Evolutionary conservation across 35 echinoderm and acorn worm species (phyloP).

Genomic region (Strongylocentrotus purpuratus): DNA sequence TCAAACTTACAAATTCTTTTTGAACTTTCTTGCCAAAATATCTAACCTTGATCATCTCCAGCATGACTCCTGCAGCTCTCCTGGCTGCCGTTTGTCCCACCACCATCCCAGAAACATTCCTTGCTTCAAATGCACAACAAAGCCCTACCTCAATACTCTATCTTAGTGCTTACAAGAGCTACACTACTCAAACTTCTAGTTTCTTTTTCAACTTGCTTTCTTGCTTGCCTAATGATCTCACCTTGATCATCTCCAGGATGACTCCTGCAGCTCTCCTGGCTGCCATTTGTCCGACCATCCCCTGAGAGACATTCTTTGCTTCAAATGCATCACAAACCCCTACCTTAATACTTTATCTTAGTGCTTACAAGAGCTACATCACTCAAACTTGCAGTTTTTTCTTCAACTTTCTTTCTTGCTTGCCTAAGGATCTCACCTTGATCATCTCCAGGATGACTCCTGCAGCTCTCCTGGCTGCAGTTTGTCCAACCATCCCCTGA

Average conservation of each 20-base stretch:
- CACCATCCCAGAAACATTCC: slow-evolving; percentile 90
- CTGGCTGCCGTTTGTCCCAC: slow-evolving; percentile 84
- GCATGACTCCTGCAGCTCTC: slow-evolving; percentile 90
- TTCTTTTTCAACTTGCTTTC: too few relatives aligned
- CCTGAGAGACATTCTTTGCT: slow-evolving; percentile 81
- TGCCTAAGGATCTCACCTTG: slow-evolving; percentile 61
- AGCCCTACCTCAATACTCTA: too few relatives aligned
- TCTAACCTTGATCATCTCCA: slow-evolving; percentile 98
- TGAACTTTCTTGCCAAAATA: neutral
- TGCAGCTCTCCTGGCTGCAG: slow-evolving; percentile 81
- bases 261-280: slow-evolving; percentile 89
- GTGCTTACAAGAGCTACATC: neutral
- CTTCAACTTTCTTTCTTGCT: too few relatives aligned
- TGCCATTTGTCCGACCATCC: slow-evolving; percentile 80
- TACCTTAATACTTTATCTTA: neutral
- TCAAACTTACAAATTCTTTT: too few relatives aligned
- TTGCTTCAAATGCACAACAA: slow-evolving; percentile 94
- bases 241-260: slow-evolving; percentile 93
- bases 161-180: neutral
- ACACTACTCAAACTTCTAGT: too few relatives aligned
- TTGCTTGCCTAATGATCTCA: too few relatives aligned
- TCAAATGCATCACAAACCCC: slow-evolving; percentile 89
- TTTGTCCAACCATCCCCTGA: slow-evolving; percentile 96
- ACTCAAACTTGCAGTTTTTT: too few relatives aligned
- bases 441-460: slow-evolving; percentile 97